Evolutionary conservation across 2,888 invertebrate genomes (phyloP).

Genomic region (Alentia gelatinosa): DNA sequence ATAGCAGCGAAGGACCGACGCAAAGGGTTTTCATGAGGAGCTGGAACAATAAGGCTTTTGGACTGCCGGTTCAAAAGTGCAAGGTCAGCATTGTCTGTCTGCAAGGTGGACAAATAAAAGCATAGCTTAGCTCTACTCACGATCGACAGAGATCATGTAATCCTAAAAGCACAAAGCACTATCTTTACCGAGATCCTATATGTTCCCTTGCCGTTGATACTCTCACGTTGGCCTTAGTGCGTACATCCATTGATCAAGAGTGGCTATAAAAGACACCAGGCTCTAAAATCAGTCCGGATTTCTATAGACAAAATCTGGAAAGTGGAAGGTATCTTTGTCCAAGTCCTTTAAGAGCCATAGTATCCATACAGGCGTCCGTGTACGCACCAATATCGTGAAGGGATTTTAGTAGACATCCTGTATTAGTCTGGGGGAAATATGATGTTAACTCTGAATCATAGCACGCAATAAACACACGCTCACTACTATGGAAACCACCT

Average conservation of each 20-base stretch:
- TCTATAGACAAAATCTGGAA: no score
- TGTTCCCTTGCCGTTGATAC: background rate
- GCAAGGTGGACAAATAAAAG: background rate
- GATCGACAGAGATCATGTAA: background rate
- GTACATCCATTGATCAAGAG: background rate
- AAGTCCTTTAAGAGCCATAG: no score
- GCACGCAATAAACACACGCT: background rate
- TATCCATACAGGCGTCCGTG: no score
- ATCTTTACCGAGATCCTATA: background rate
- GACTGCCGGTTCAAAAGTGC: background rate
- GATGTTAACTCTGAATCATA: background rate
- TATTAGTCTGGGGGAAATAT: background rate
- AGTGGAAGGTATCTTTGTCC: no score
- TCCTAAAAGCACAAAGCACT: background rate
- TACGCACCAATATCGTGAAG: background rate
- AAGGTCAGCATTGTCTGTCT: background rate
- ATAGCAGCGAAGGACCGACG: background rate
- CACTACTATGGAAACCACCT: background rate
- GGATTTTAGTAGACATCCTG: background rate
- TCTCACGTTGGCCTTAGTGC: background rate
- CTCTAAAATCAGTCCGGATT: background rate
- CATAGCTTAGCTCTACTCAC: background rate
- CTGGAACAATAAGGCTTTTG: background rate
- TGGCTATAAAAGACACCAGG: background rate
- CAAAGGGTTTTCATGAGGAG: background rate